Percentiles rank a stretch among this genome's conserved stretches.
These are phyloP conservation scores for Spilosoma lubricipeda DNA, from an alignment of 2,888 invertebrate genomes.

Conservation along the genomic window DNA sequence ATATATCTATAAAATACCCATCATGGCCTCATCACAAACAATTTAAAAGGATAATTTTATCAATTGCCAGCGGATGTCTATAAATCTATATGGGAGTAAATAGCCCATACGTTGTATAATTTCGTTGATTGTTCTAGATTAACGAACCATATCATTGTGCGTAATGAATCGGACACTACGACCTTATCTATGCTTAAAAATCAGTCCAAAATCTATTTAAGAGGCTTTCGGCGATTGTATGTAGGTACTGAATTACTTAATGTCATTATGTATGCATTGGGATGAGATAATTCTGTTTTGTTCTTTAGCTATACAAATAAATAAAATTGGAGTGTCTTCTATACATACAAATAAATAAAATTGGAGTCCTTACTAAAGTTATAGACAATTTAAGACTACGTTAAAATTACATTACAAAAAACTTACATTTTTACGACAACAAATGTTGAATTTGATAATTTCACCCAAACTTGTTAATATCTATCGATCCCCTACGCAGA, in stretches of 20 bases:
- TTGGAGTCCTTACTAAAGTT: too few relatives aligned
- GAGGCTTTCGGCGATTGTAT: slow-evolving; percentile 52
- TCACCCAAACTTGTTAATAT: background rate
- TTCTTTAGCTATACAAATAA: too few relatives aligned
- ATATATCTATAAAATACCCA: background rate
- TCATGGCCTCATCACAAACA: slow-evolving; percentile 39
- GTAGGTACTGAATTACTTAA: slow-evolving; percentile 41
- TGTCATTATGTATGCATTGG: slow-evolving; percentile 29
- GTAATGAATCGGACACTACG: slow-evolving; percentile 78
- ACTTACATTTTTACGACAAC: background rate
- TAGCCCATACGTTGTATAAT: slow-evolving; percentile 66
- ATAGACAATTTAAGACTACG: background rate
- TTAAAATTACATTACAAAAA: background rate
- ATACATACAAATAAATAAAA: too few relatives aligned
- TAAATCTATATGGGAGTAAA: slow-evolving; percentile 64
- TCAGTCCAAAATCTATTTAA: slow-evolving; percentile 78
- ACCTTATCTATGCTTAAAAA: slow-evolving; percentile 80
- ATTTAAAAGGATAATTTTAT: slow-evolving; percentile 54
- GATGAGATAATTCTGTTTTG: slow-evolving; percentile 10
- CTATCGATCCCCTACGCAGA: background rate
- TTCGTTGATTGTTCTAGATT: slow-evolving; percentile 81
- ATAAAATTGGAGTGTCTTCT: too few relatives aligned
- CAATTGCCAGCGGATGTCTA: slow-evolving; percentile 59
- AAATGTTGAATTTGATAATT: background rate
- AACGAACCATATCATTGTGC: slow-evolving; percentile 83